These are phyloP conservation scores for Phaethornis superciliosus DNA, from an alignment of 2,113 vertebrate species.

Conservation along the genomic window DNA sequence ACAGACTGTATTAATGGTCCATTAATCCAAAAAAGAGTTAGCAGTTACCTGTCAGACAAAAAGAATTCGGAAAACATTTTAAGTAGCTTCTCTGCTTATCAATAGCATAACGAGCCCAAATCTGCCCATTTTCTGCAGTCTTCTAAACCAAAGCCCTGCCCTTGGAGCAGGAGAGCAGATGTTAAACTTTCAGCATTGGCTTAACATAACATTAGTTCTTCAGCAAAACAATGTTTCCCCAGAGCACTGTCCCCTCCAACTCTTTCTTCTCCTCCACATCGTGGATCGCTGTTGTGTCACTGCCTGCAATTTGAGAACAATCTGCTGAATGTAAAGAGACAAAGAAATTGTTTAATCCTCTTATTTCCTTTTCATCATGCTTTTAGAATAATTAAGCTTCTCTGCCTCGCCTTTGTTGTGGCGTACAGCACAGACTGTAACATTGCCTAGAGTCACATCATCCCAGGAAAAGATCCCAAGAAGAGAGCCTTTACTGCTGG, in stretches of 20 bases:
- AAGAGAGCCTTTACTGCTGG: background rate
- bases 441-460: background rate
- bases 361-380: background rate
- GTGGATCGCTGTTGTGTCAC: background rate
- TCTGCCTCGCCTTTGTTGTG: background rate
- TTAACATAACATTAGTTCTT: background rate
- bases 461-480: background rate
- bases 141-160: background rate
- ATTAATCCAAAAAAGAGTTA: background rate
- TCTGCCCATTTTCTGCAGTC: background rate
- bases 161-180: background rate
- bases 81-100: background rate
- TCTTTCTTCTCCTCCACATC: background rate
- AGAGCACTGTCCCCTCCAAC: background rate
- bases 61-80: background rate
- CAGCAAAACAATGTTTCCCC: background rate
- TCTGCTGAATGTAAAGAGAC: background rate
- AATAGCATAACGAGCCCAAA: background rate
- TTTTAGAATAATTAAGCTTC: background rate
- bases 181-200: background rate
- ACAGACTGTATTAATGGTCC: background rate
- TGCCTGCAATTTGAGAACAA: background rate
- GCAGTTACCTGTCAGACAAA: background rate
- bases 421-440: rapidly evolving
- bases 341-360: background rate